phyloP scores from a whole-genome alignment of 2,113 vertebrate genomes.

The Lepisosteus osseus region DNA sequence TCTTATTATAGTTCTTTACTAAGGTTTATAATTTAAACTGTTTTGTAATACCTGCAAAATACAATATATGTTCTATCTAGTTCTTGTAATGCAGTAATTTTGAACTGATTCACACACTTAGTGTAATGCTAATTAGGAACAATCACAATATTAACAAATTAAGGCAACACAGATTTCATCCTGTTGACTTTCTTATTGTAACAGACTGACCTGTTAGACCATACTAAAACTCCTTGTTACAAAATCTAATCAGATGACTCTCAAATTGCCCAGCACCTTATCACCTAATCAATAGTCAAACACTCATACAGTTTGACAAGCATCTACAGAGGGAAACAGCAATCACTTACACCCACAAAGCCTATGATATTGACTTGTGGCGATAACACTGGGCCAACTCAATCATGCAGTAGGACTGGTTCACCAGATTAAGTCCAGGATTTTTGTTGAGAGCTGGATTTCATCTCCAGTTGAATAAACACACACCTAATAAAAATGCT shows the following conservation, averaged over 20 bases:
- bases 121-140: neutral
- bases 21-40: no score
- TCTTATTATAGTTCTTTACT: no score
- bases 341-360: conserved; percentile 60
- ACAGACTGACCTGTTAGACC: conserved; percentile 8
- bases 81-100: neutral
- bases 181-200: conserved; percentile 15
- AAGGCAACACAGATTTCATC: conserved; percentile 17
- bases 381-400: conserved; percentile 58
- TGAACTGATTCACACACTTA: neutral
- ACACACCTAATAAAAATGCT: no score
- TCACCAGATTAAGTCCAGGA: neutral
- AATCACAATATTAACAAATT: conserved; percentile 3
- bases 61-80: no score
- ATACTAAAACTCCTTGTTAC: neutral
- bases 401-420: conserved; percentile 59
- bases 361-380: conserved; percentile 65
- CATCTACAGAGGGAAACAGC: conserved; percentile 60
- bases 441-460: no score
- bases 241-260: conserved; percentile 39
- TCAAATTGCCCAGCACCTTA: conserved; percentile 56
- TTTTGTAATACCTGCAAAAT: no score
- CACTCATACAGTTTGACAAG: conserved; percentile 68
- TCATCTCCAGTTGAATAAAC: no score
- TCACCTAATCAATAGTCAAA: conserved; percentile 68